These are phyloP conservation scores for Petrolisthes cinctipes DNA, from an alignment of 2,888 invertebrate species.

Conservation along the genomic window DNA sequence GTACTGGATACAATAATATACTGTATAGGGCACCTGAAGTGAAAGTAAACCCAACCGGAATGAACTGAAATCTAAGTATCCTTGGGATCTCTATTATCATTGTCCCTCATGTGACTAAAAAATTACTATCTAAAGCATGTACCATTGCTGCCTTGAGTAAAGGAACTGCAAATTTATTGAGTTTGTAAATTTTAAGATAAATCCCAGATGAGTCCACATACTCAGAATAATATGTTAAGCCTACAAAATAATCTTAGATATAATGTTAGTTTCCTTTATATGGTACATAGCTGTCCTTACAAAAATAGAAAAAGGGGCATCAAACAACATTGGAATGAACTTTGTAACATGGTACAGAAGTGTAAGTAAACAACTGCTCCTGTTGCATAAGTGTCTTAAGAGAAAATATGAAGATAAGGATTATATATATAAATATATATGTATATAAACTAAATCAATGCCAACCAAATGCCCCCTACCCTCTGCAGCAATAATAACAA, in stretches of 20 bases:
- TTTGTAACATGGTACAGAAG: constrained; percentile 44
- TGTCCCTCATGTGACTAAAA: constrained; percentile 31
- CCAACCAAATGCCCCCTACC: constrained; percentile 55
- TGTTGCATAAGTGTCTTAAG: constrained; percentile 34
- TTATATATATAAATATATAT: constrained; percentile 20
- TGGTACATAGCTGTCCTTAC: constrained; percentile 35
- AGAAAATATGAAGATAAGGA: constrained; percentile 18
- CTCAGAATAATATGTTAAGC: constrained; percentile 36
- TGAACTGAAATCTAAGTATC: constrained; percentile 46
- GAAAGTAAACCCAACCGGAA: constrained; percentile 50
- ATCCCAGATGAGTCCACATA: constrained; percentile 24
- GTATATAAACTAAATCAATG: constrained; percentile 49
- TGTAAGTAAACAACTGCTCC: constrained; percentile 34
- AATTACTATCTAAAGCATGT: constrained; percentile 44
- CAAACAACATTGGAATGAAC: constrained; percentile 54
- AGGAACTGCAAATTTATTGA: constrained; percentile 8
- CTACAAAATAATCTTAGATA: constrained; percentile 38
- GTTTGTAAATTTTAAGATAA: constrained; percentile 11
- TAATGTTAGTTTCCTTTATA: constrained; percentile 39
- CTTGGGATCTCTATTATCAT: constrained; percentile 48
- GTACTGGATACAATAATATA: constrained; percentile 34
- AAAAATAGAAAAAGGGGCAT: constrained; percentile 40
- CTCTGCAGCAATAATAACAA: constrained; percentile 40
- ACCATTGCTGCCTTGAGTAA: constrained; percentile 38
- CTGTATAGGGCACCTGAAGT: constrained; percentile 32